phyloP scores from a whole-genome alignment of 1,140 invertebrate genomes.

The Conus ventricosus region DNA sequence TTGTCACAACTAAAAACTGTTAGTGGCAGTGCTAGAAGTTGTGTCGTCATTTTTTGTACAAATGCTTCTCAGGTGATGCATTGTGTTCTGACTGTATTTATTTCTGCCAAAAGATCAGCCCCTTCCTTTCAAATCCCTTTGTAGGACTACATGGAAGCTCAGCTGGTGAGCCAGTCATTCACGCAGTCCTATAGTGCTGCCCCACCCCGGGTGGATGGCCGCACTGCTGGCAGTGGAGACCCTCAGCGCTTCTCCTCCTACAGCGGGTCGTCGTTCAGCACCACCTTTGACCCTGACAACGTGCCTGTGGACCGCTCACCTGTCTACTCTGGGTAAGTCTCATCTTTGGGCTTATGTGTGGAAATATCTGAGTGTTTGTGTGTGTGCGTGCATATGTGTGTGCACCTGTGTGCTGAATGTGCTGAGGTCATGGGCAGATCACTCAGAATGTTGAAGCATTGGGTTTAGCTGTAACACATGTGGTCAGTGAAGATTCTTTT shows the following conservation, averaged over 20 bases:
- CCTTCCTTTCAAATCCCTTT: no score
- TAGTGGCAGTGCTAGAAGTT: no score
- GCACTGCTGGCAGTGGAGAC: constrained; percentile 38
- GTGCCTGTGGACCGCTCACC: constrained; percentile 87
- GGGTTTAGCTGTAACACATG: background rate
- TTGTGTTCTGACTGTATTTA: no score
- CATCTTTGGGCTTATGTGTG: no score
- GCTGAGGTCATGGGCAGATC: background rate
- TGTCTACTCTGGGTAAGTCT: constrained; percentile 89
- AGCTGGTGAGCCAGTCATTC: constrained; percentile 61
- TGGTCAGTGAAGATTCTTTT: no score
- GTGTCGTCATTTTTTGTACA: no score
- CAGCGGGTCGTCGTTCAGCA: constrained; percentile 75
- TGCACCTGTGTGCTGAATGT: background rate
- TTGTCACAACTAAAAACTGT: no score
- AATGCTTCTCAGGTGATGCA: no score
- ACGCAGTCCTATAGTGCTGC: constrained; percentile 54
- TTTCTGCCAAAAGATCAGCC: no score
- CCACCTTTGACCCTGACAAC: constrained; percentile 87
- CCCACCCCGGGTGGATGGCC: constrained; percentile 40
- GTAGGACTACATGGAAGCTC: constrained; percentile 69
- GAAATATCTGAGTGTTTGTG: no score
- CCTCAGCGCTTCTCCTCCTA: constrained; percentile 67
- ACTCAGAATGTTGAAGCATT: background rate
- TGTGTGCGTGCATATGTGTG: background rate